Conservation (phyloP, 30 jellyfish, hydroid and myxozoan species). For the Sanderia malayensis region DNA sequence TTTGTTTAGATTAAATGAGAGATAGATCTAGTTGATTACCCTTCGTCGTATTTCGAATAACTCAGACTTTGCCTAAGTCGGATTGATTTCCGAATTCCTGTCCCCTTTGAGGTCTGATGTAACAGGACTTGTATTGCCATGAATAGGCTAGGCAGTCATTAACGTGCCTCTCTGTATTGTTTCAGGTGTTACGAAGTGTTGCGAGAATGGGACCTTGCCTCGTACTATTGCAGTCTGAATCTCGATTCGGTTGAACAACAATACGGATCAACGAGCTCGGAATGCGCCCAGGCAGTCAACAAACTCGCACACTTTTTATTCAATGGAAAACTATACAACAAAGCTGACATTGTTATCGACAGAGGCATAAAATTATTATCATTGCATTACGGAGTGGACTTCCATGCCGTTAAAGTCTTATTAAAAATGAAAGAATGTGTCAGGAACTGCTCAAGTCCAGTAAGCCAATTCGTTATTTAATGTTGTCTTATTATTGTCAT, state of each 20-base stretch:
- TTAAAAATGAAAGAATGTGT: slow-evolving; percentile 57
- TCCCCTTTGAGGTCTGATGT: too few relatives aligned
- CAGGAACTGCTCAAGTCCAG: slow-evolving; percentile 37
- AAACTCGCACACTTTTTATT: slow-evolving; percentile 49
- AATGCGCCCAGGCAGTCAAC: slow-evolving; percentile 48
- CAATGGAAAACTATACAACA: slow-evolving; percentile 47
- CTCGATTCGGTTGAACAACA: slow-evolving; percentile 60
- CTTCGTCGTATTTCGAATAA: too few relatives aligned
- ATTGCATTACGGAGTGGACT: slow-evolving; percentile 55
- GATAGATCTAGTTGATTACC: too few relatives aligned
- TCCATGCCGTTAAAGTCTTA: slow-evolving; percentile 38
- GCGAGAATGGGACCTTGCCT: slow-evolving; percentile 71
- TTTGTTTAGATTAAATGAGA: too few relatives aligned
- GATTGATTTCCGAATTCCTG: too few relatives aligned
- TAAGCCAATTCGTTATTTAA: slow-evolving; percentile 51
- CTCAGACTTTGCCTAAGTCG: too few relatives aligned
- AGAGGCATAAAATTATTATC: slow-evolving; percentile 60
- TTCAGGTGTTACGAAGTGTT: slow-evolving; percentile 66
- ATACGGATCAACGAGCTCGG: slow-evolving; percentile 59
- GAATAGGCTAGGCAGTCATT: too few relatives aligned
- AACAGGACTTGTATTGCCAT: too few relatives aligned
- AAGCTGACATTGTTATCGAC: slow-evolving; percentile 53
- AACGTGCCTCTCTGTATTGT: too few relatives aligned
- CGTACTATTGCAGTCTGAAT: slow-evolving; percentile 67
- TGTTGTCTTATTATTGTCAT: too few relatives aligned